Evolutionary conservation across 1,140 invertebrate genomes (phyloP).

Genomic region (Bacillus rossius): DNA sequence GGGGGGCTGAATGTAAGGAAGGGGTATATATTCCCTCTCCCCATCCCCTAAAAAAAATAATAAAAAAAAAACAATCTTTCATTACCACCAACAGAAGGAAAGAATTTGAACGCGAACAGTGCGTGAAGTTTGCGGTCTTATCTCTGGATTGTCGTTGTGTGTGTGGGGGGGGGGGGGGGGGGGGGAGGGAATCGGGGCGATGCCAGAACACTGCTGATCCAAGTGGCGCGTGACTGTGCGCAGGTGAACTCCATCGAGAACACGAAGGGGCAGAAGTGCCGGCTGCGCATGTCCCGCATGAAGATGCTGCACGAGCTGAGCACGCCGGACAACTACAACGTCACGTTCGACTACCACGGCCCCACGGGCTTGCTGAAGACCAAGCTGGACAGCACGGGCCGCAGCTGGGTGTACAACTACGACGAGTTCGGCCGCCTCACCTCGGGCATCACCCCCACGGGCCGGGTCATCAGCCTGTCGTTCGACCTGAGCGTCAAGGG

Average conservation of each 20-base stretch:
- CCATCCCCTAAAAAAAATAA: too few relatives aligned
- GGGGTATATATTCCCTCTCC: too few relatives aligned
- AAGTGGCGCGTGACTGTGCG: too few relatives aligned
- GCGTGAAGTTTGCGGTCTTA: too few relatives aligned
- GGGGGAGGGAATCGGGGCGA: too few relatives aligned
- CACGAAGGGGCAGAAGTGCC: constrained; percentile 88
- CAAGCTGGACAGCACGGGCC: constrained; percentile 82
- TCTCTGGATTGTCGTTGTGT: too few relatives aligned
- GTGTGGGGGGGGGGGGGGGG: too few relatives aligned
- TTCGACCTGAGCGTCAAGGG: constrained; percentile 87
- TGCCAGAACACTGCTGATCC: too few relatives aligned
- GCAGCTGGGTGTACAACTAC: constrained; percentile 92
- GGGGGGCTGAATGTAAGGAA: too few relatives aligned
- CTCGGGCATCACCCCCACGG: constrained; percentile 87
- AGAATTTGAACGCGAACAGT: too few relatives aligned
- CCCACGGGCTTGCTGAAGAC: constrained; percentile 79
- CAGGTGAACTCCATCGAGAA: constrained; percentile 89
- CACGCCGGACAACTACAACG: constrained; percentile 86
- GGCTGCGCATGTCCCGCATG: constrained; percentile 82
- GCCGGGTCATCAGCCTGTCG: constrained; percentile 74
- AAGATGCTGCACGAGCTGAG: constrained; percentile 83
- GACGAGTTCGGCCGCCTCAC: constrained; percentile 90
- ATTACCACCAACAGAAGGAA: too few relatives aligned
- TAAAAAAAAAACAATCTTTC: too few relatives aligned
- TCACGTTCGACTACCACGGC: constrained; percentile 89